Percentiles rank a stretch among this genome's conserved stretches.
phyloP scores from a whole-genome alignment of 2,888 invertebrate species.

The Clostera curtula region DNA sequence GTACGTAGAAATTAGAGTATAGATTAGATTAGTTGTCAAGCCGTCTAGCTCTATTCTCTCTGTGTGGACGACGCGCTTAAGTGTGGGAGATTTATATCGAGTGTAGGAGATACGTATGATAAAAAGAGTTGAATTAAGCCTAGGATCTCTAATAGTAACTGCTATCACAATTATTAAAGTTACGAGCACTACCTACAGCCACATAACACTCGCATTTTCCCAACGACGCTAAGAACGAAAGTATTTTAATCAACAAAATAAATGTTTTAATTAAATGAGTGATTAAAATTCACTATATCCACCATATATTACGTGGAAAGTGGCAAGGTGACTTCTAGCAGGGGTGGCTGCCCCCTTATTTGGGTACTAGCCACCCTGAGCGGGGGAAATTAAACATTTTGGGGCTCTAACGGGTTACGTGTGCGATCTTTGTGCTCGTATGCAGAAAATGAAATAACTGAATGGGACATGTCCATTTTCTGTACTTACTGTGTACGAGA shows the following conservation, averaged over 20 bases:
- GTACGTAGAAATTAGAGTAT: too few species aligned
- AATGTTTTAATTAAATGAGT: conserved; percentile 71
- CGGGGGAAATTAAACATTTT: conserved; percentile 70
- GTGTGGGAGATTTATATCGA: too few species aligned
- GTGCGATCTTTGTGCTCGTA: conserved; percentile 46
- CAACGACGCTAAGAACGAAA: conserved; percentile 41
- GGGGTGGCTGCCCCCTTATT: conserved; percentile 24
- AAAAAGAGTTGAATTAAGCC: too few species aligned
- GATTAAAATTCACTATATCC: conserved; percentile 68
- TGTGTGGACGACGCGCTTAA: too few species aligned
- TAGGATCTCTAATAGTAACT: too few species aligned
- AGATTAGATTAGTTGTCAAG: too few species aligned
- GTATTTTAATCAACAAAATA: conserved; percentile 72
- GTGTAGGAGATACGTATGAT: too few species aligned
- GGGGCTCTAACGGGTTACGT: conserved; percentile 64
- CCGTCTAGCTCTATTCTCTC: too few species aligned
- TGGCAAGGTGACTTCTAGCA: conserved; percentile 39
- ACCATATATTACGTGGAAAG: conserved; percentile 64
- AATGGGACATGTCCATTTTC: conserved; percentile 21
- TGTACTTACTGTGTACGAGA: too few species aligned
- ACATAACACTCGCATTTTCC: conserved; percentile 20
- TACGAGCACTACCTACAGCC: too few species aligned
- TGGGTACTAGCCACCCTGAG: conserved; percentile 28
- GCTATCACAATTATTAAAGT: too few species aligned
- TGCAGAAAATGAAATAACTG: conserved; percentile 24